Base-by-base conservation (phyloP, 2,797 vertebrate genomes). In the Gymnoscopelus braueri region DNA sequence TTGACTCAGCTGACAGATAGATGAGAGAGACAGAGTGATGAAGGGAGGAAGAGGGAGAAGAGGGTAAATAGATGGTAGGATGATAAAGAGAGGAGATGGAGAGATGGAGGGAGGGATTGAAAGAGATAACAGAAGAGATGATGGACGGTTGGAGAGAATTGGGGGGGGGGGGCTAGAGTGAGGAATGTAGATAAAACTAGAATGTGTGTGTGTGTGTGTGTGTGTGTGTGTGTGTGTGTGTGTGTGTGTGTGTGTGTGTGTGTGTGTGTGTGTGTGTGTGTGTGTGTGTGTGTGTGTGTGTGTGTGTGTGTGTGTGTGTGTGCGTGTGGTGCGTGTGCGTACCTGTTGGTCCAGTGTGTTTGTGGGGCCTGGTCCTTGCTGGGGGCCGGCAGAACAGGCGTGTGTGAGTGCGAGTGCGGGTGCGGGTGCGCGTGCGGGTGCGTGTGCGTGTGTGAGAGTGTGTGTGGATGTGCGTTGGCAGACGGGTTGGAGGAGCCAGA, bases 341-440 rank as follows among this genome's bases (percentile, higher is more conserved):
- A n/a, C 9, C 54, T 97, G 95, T 99, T 99, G 79, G 97, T 96
- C 98, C 98, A 99, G 89, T 98, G 94, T 79, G 96, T 95, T 88
- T 96, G 96, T 82, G 96, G 94, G 62, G 93, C 94, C 83, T 95
- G 95, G 80, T 99, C 98, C 92, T 98, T 99, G 89, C 88, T 93
- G 72, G 95, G 93, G 75, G 94, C 89, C 72, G 95, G 95, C 89
- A 99, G 88, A 79, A 94, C 94, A 8, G 95, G 84, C 12, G 11
- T 4, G 14, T 50, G 48, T 2, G 14, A 13, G 48, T 5, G 48
- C 13, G 14, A 2, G 48, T 50, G 48, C 14, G 50, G n/a, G 12
- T 3, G 12, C n/a, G 50, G 5, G 49, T 50, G 11, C 14, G 49
- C 14, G 49, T 4, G 47, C 5, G 47, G 2, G 47, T 99, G 63